Evolutionary conservation across 2,113 vertebrate species (phyloP), one percentile per base, ranked within the genome.

Genomic region (Excalfactoria chinensis): DNA sequence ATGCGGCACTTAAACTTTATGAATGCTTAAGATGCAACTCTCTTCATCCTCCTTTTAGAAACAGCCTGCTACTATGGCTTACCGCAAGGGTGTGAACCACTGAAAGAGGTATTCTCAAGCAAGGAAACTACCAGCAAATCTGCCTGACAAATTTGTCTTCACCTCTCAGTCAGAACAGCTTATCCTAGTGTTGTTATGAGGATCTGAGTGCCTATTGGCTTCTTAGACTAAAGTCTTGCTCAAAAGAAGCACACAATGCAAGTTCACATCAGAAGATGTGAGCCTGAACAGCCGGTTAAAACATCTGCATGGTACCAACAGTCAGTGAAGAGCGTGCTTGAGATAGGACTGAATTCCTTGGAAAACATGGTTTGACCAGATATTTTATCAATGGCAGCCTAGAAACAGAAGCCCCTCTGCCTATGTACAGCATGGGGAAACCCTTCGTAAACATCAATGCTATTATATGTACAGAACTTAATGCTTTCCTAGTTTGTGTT

Each of bases 401-500:
- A 26, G 62, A 84, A 77, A 1, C 3, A 32, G 37, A 78, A 73
- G 18, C 35, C 16, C 41, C 41, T 89, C 83, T 30, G 25, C 58
- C 28, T 70, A 28, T 0, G 0, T 32, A 74, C 0, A 86, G 32
- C 40, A 48, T 1, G 13, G 37, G 79, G 73, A 95, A 84, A 35
- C 30, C 18, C 51, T 53, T 70, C n/a, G 34, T 83, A 93, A 95
- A 77, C 20, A 55, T 0, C 40, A 35, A 44, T 56, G 26, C 32
- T 60, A 56, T 76, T 88, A 34, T 44, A 91, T 49, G 80, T 64
- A 88, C 70, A 84, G 83, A 80, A 94, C 28, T 93, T 86, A 95
- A 87, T 64, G 32, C 34, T 78, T 91, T 93, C 48, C 91, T 93
- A 74, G 73, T 97, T 94, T 94, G 44, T 62, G 46, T 96, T 97